phyloP scores from a whole-genome alignment of 1,140 invertebrate species.

The Magallana ariakensis region DNA sequence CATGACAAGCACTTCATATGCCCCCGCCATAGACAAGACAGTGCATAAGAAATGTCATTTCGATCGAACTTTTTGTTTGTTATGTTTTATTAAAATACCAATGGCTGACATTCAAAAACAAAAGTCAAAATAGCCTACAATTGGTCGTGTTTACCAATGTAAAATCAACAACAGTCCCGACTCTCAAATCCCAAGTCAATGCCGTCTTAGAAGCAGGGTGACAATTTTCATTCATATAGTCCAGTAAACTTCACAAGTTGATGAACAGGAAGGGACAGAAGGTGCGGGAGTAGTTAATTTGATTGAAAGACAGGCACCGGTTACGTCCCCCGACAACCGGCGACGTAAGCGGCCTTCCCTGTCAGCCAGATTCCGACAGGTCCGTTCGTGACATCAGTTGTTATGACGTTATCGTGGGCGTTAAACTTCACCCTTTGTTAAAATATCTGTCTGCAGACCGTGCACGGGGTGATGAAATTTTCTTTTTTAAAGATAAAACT shows the following conservation, averaged over 20 bases:
- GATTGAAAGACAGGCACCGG: not conserved
- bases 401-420: not conserved
- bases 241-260: not conserved
- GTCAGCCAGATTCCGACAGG: not conserved
- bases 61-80: too few relatives aligned
- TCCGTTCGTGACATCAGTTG: not conserved
- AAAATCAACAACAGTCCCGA: not conserved
- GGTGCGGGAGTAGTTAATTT: not conserved
- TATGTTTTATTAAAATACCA: too few relatives aligned
- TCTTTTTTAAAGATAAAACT: too few relatives aligned
- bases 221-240: slow-evolving; percentile 19
- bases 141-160: too few relatives aligned
- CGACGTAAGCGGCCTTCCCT: too few relatives aligned
- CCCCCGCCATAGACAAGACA: too few relatives aligned
- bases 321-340: not conserved
- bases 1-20: too few relatives aligned
- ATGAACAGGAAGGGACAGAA: not conserved
- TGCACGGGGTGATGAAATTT: too few relatives aligned
- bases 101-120: too few relatives aligned
- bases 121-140: too few relatives aligned
- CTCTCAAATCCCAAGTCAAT: not conserved
- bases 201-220: not conserved
- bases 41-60: too few relatives aligned
- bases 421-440: not conserved
- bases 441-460: too few relatives aligned